A percentile compares a stretch with the other conserved stretches of the same genome.
Conservation (phyloP, 2,888 invertebrate genomes). For the Ormyrus labotus region DNA sequence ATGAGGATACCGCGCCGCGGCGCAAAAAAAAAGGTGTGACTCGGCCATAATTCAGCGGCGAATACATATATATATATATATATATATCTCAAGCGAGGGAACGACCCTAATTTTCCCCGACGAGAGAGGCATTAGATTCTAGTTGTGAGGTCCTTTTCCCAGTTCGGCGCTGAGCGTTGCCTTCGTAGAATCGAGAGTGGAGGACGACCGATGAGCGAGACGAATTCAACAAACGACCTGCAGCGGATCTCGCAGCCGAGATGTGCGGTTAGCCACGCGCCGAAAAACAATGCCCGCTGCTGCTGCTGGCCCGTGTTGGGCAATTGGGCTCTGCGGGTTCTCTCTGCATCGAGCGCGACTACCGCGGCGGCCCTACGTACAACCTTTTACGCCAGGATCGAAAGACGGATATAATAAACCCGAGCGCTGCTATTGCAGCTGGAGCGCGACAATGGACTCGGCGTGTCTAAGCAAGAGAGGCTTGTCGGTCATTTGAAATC, state of each 20-base stretch:
- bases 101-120: constrained; percentile 2
- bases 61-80: no score
- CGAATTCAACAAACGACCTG: constrained; percentile 71
- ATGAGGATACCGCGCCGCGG: constrained; percentile 58
- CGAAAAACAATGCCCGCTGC: background rate
- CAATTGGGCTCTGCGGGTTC: background rate
- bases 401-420: constrained; percentile 5
- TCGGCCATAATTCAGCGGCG: constrained; percentile 61
- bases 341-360: background rate
- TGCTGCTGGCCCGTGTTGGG: background rate
- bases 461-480: constrained; percentile 38
- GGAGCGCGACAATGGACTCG: constrained; percentile 36
- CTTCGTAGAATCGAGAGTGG: background rate
- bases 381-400: background rate
- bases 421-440: constrained; percentile 43
- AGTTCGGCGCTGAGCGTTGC: no score
- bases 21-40: constrained; percentile 61
- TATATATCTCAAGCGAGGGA: no score
- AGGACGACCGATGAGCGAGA: constrained; percentile 65
- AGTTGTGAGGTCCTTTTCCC: no score
- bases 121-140: background rate
- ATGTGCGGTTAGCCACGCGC: constrained; percentile 42
- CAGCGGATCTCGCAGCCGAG: constrained; percentile 60
- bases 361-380: background rate
- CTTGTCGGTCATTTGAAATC: constrained; percentile 49